Base-by-base conservation (phyloP, 1,140 invertebrate species). In the Hylaeus anthracinus region DNA sequence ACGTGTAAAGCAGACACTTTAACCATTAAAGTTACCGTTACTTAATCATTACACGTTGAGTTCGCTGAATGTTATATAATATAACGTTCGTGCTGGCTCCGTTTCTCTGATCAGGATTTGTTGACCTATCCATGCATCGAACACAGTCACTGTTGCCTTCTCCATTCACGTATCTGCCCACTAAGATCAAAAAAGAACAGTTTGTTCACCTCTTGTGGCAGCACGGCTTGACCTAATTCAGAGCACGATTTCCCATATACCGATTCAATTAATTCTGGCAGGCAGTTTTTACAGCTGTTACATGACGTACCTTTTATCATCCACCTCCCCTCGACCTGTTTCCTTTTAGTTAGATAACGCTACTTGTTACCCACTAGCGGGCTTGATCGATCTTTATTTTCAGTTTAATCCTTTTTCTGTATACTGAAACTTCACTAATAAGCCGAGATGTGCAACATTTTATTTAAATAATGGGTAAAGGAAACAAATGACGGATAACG, bases 241-340 rank as follows among this genome's bases (percentile, higher is more conserved):
- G 41, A 55, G 48, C 82, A 76, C 61, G 51, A 48, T 55, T 76
- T 73, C 66, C 78, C 71, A 58, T 69, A 72, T 72, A 76, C 69
- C 81, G 51, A 86, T 81, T 58, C 67, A 84, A 79, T 87, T 87
- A 87, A 87, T 87, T 87, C 85, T 65, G 65, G 64, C 72, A 74
- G 72, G 65, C 64, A 58, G 71, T 86, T 87, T 84, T 86, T 87
- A 83, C 73, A 81, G 70, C 65, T 45, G 70, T 37, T 73, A 69
- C 64, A 39, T 39, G 39, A 70, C 51, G 66, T n/a, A 41, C 71
- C 78, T 86, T 82, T 78, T 78, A 61, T 71, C 77, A 15, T 72
- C 60, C 43, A 71, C 15, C 55, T 82, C 55, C 48, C 64, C 56
- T 51, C 61, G 43, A 80, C 69, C 60, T 64, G 72, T 84, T 86